Evolutionary conservation across 53 echinoderm and acorn worm species (phyloP).

Genomic region (Hippasteria phrygiana): DNA sequence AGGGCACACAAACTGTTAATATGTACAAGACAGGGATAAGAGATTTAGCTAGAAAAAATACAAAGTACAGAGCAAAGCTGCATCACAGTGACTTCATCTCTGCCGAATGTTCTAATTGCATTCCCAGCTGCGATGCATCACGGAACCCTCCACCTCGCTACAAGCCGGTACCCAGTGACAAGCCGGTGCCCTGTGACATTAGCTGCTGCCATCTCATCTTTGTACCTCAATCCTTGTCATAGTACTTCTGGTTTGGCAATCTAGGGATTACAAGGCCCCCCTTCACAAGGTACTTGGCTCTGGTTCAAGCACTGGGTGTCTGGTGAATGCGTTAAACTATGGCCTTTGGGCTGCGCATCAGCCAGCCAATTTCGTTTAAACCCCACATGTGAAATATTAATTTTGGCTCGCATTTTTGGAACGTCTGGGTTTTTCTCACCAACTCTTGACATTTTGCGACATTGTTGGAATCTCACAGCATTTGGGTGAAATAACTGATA

Average conservation of each 20-base stretch:
- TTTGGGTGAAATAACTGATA: no score
- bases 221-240: not conserved
- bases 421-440: no score
- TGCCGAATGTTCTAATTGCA: constrained; percentile 2
- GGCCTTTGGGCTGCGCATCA: constrained; percentile 11
- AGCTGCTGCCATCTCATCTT: not conserved
- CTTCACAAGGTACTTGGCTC: not conserved
- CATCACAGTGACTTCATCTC: constrained; percentile 7
- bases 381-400: not conserved
- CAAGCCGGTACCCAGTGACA: no score
- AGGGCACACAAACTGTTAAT: constrained; percentile 9
- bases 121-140: constrained; percentile 24
- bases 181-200: no score
- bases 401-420: not conserved
- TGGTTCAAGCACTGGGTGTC: constrained; percentile 8
- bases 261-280: not conserved
- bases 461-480: no score
- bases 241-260: constrained; percentile 22
- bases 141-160: not conserved
- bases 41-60: not conserved
- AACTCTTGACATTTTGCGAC: not conserved
- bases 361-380: not conserved
- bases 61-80: not conserved
- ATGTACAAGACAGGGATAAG: not conserved
- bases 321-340: constrained; percentile 18